Conservation (phyloP, 1,140 invertebrate species). For the Sinella curviseta region DNA sequence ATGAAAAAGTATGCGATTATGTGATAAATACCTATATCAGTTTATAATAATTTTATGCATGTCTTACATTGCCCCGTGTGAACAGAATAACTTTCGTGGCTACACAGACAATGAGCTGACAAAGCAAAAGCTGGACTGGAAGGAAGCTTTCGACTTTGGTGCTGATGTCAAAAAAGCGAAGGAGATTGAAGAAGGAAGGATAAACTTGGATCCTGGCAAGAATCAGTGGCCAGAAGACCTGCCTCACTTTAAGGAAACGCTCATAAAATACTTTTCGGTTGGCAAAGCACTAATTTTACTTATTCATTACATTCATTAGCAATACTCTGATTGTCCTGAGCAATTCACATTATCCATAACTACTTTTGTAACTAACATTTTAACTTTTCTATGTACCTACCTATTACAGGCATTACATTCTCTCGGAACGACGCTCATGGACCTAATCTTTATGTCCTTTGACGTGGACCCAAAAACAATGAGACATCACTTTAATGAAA, state of each 20-base stretch:
- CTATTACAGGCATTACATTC: not conserved
- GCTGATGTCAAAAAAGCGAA: not conserved
- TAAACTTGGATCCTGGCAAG: not conserved
- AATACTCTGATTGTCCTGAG: too few species aligned
- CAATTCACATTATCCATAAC: too few species aligned
- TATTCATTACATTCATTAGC: not conserved
- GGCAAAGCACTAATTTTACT: too few species aligned
- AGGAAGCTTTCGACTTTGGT: constrained; percentile 38
- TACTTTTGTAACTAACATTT: not conserved
- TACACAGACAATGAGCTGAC: constrained; percentile 36
- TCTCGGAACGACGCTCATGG: constrained; percentile 17
- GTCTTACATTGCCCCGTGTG: not conserved
- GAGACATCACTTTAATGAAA: not conserved
- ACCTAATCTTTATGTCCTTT: constrained; percentile 22
- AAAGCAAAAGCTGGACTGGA: constrained; percentile 40
- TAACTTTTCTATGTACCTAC: not conserved
- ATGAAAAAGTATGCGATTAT: too few species aligned
- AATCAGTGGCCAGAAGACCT: constrained; percentile 37
- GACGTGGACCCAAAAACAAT: constrained; percentile 20
- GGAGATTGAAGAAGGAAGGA: not conserved
- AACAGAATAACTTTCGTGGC: constrained; percentile 32
- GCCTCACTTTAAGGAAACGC: constrained; percentile 12
- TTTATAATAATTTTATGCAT: not conserved
- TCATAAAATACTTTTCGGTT: constrained; percentile 31
- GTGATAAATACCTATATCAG: too few species aligned